These are phyloP conservation scores for Electrophaes corylata DNA, from an alignment of 2,888 invertebrate genomes.

Conservation along the genomic window DNA sequence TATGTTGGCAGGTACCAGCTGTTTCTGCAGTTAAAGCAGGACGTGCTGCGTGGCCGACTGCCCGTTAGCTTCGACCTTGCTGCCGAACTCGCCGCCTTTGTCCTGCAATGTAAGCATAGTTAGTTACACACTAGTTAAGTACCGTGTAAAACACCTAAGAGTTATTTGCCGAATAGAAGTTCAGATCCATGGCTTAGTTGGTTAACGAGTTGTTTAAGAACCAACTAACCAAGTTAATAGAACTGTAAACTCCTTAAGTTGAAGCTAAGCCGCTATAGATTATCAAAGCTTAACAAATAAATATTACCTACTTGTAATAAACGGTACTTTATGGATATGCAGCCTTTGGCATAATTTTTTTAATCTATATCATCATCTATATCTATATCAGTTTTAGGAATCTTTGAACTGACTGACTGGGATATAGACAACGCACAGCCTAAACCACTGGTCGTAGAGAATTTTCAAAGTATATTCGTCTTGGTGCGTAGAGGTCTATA, in stretches of 20 bases:
- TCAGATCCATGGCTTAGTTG: too few species aligned
- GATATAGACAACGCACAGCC: too few species aligned
- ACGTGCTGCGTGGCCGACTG: conserved; percentile 96
- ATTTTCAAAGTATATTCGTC: too few species aligned
- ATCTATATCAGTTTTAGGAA: too few species aligned
- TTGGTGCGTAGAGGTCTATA: too few species aligned
- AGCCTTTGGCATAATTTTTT: not conserved
- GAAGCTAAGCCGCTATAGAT: not conserved
- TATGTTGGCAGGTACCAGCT: conserved; percentile 92
- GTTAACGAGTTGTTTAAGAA: too few species aligned
- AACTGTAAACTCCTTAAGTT: not conserved
- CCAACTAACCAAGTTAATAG: too few species aligned
- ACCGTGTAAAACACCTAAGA: too few species aligned
- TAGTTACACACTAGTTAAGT: not conserved
- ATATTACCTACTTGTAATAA: not conserved
- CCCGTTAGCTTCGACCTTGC: conserved; percentile 96
- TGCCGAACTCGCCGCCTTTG: conserved; percentile 95
- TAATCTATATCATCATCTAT: too few species aligned
- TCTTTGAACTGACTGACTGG: too few species aligned
- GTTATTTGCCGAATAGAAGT: too few species aligned
- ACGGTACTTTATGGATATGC: not conserved
- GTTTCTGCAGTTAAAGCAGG: conserved; percentile 98
- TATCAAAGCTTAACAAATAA: not conserved
- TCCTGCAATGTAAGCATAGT: conserved; percentile 96
- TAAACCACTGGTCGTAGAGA: too few species aligned